Percentiles rank a stretch among this genome's conserved stretches.
phyloP scores from a whole-genome alignment of 1,140 invertebrate genomes.

The Drosophila sproati region DNA sequence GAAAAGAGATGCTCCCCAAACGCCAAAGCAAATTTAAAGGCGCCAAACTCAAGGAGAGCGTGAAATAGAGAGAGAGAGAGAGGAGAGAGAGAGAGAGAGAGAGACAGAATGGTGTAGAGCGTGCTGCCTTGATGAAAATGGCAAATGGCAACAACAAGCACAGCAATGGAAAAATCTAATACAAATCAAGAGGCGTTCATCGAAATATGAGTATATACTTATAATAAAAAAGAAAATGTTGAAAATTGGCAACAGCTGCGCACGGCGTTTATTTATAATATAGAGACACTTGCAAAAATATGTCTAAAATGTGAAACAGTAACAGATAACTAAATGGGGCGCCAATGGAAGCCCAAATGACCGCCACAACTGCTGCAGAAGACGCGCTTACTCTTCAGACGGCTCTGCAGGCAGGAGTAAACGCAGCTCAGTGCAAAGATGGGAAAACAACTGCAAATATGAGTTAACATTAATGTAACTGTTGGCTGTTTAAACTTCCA shows the following conservation, averaged over 20 bases:
- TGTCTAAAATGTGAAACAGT: neutral
- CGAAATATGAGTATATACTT: constrained; percentile 20
- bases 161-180: neutral
- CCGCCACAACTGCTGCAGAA: constrained; percentile 82
- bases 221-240: constrained; percentile 17
- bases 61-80: constrained; percentile 18
- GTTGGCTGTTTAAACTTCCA: neutral
- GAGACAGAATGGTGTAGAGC: neutral
- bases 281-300: constrained; percentile 8
- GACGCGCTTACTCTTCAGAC: constrained; percentile 72
- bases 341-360: constrained; percentile 77
- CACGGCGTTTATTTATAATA: constrained; percentile 37
- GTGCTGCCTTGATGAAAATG: neutral
- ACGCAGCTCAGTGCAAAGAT: constrained; percentile 74
- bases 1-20: constrained; percentile 20
- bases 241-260: constrained; percentile 48
- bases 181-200: constrained; percentile 24
- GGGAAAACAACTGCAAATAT: constrained; percentile 72
- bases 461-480: neutral
- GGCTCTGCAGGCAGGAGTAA: constrained; percentile 74
- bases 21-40: constrained; percentile 21
- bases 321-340: constrained; percentile 53
- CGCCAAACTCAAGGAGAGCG: neutral
- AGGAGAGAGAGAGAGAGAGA: constrained; percentile 8
- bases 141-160: neutral